phyloP scores from a whole-genome alignment of 2,113 vertebrate species.

The Oryzias javanicus region DNA sequence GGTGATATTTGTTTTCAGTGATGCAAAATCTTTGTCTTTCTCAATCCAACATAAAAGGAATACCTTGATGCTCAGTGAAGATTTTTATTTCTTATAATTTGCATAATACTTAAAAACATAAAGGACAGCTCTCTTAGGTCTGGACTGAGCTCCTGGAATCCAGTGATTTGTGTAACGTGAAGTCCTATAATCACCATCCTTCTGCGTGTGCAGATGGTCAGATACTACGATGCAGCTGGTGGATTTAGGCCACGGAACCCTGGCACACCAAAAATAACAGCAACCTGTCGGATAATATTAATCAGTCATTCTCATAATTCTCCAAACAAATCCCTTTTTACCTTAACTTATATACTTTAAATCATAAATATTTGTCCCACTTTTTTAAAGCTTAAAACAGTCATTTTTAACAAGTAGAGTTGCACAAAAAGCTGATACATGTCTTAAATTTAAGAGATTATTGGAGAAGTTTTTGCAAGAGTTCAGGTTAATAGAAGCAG shows the following conservation, averaged over 20 bases:
- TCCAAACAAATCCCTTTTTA: too few species aligned
- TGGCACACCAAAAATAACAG: too few species aligned
- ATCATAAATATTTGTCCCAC: too few species aligned
- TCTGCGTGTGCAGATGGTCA: conserved; percentile 33
- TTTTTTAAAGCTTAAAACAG: background rate
- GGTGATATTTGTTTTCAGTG: too few species aligned
- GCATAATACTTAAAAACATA: conserved; percentile 2
- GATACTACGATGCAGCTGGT: conserved; percentile 25
- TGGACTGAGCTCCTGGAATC: conserved; percentile 18
- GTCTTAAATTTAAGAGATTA: background rate
- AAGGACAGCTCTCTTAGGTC: conserved; percentile 6
- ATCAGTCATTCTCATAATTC: too few species aligned
- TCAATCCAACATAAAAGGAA: background rate
- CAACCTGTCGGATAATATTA: too few species aligned
- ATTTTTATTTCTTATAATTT: conserved; percentile 15
- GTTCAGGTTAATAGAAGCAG: conserved; percentile 1
- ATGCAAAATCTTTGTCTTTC: too few species aligned
- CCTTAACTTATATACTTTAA: too few species aligned
- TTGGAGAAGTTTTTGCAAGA: conserved; percentile 27
- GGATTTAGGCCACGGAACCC: conserved; percentile 38
- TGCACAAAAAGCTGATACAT: background rate
- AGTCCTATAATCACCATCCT: conserved; percentile 52
- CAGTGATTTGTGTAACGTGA: conserved; percentile 37
- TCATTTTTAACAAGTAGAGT: background rate
- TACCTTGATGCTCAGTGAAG: background rate